phyloP scores from a whole-genome alignment of 2,797 vertebrate genomes.

The Rhodeus uyekii region DNA sequence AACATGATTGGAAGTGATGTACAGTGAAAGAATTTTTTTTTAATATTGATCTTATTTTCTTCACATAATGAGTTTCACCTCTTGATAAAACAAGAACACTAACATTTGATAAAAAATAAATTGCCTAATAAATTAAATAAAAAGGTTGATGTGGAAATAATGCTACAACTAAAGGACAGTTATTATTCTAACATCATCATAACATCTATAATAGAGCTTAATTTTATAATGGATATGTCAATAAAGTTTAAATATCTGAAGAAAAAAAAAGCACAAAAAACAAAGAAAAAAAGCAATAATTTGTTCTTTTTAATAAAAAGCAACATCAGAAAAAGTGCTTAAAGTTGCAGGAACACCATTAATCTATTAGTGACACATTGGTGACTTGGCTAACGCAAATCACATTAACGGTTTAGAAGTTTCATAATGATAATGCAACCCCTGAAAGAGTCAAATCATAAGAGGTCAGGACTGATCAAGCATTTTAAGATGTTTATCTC shows the following conservation, averaged over 20 bases:
- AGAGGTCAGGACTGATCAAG: conserved; percentile 18
- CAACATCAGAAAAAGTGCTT: neutral
- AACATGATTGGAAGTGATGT: neutral
- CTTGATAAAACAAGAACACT: neutral
- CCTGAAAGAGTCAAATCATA: conserved; percentile 5
- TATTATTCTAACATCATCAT: too few species aligned
- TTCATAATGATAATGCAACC: conserved; percentile 7
- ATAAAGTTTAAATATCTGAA: neutral
- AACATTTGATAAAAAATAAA: neutral
- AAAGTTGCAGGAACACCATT: neutral
- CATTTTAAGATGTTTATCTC: conserved; percentile 29
- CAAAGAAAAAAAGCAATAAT: neutral
- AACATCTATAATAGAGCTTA: too few species aligned
- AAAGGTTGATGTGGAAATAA: neutral
- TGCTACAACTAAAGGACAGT: neutral
- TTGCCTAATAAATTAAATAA: neutral
- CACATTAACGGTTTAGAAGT: conserved; percentile 11
- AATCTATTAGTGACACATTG: conserved; percentile 7
- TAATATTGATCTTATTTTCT: neutral
- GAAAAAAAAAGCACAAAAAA: neutral
- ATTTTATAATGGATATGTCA: neutral
- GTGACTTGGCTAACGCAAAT: neutral
- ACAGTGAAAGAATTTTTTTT: neutral
- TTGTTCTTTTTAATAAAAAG: neutral
- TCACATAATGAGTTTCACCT: neutral